Conservation (phyloP, 2,113 vertebrate species). For the Cichladusa arquata region DNA sequence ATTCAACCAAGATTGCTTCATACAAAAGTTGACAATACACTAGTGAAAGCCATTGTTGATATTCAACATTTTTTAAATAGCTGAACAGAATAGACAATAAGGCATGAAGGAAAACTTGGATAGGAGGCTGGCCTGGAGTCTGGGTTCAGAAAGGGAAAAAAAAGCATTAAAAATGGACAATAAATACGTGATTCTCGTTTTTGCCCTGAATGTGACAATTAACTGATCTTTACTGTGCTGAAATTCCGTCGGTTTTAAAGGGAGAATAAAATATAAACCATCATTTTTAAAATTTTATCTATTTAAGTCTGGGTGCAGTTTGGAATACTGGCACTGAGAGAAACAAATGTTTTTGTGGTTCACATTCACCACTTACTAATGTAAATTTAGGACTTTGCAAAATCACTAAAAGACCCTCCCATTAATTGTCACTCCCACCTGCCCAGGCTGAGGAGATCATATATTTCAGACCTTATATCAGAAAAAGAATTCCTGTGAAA, state of each 20-base stretch:
- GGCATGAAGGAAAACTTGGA: constrained; percentile 93
- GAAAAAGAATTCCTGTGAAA: background rate
- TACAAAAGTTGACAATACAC: constrained; percentile 98
- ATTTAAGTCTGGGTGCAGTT: background rate
- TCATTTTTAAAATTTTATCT: background rate
- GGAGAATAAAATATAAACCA: background rate
- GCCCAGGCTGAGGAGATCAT: background rate
- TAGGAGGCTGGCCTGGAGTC: constrained; percentile 90
- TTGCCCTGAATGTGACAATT: constrained; percentile 41
- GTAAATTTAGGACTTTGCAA: background rate
- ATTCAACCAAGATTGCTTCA: constrained; percentile 98
- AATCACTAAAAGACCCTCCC: background rate
- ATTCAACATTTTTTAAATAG: constrained; percentile 99
- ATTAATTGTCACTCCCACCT: background rate
- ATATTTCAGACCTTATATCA: background rate
- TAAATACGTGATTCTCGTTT: constrained; percentile 29
- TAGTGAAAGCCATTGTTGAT: constrained; percentile 98
- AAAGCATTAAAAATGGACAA: constrained; percentile 35
- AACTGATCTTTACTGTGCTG: background rate
- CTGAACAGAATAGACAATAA: constrained; percentile 97
- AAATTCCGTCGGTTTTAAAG: background rate
- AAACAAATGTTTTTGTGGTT: background rate
- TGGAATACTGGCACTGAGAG: background rate
- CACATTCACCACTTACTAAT: background rate
- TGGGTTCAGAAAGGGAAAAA: constrained; percentile 71